Conservation (phyloP, 1,140 invertebrate genomes). For the Arion vulgaris region DNA sequence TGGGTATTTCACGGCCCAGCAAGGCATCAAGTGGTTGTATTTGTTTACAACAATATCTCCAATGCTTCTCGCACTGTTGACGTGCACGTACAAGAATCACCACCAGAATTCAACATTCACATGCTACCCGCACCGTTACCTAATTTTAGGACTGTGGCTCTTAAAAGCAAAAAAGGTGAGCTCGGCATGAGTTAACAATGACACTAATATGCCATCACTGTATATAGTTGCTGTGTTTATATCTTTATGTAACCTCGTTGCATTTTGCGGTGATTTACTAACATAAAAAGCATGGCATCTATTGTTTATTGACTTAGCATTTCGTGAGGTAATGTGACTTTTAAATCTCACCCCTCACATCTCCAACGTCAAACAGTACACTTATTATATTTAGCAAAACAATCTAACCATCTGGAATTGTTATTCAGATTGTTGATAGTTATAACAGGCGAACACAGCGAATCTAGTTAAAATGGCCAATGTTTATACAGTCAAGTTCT, state of each 20-base stretch:
- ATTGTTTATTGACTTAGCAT: neutral
- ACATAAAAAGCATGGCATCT: neutral
- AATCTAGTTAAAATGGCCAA: too few relatives aligned
- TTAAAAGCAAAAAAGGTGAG: slow-evolving; percentile 8
- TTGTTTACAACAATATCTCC: slow-evolving; percentile 26
- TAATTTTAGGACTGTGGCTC: slow-evolving; percentile 10
- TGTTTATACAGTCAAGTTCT: too few relatives aligned
- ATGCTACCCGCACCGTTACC: neutral
- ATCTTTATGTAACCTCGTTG: too few relatives aligned
- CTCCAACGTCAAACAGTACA: neutral
- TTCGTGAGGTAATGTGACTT: neutral
- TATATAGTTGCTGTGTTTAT: too few relatives aligned
- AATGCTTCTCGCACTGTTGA: slow-evolving; percentile 18
- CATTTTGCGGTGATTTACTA: neutral
- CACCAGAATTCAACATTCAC: slow-evolving; percentile 14
- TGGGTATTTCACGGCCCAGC: neutral
- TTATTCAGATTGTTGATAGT: too few relatives aligned
- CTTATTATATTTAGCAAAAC: too few relatives aligned
- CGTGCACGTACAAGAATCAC: slow-evolving; percentile 4
- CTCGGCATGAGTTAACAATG: neutral
- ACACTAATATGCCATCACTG: neutral
- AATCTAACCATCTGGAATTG: too few relatives aligned
- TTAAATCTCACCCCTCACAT: neutral
- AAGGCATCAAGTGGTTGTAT: neutral
- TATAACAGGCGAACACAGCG: too few relatives aligned